A percentile compares a stretch with the other conserved stretches of the same genome.
Conservation (phyloP, 1,140 invertebrate genomes). For the Zaprionus africanus region DNA sequence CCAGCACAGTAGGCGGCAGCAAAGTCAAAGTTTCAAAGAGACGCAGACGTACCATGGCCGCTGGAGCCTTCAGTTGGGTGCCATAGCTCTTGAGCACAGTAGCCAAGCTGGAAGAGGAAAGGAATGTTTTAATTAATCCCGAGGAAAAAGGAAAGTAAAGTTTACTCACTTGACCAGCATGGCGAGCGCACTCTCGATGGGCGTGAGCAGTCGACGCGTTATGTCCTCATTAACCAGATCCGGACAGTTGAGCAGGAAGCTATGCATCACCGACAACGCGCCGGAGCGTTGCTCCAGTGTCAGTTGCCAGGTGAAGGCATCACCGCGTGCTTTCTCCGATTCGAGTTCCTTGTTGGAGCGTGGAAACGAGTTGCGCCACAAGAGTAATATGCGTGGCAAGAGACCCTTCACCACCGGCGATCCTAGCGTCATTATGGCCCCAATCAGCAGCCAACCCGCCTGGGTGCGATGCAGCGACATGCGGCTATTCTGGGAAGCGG, state of each 20-base stretch:
- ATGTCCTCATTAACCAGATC: constrained; percentile 97
- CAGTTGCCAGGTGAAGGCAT: constrained; percentile 99
- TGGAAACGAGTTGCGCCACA: constrained; percentile 99
- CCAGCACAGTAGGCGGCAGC: constrained; percentile 92
- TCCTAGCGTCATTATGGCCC: constrained; percentile 97
- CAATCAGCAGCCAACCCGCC: constrained; percentile 98
- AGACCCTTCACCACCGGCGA: constrained; percentile 96
- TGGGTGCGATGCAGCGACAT: constrained; percentile 97
- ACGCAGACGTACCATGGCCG: constrained; percentile 95
- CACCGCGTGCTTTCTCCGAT: constrained; percentile 97
- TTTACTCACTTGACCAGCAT: constrained; percentile 95
- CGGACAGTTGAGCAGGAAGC: constrained; percentile 95
- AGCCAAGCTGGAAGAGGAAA: constrained; percentile 87
- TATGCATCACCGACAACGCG: constrained; percentile 97
- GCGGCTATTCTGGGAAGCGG: constrained; percentile 98
- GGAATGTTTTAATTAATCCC: background rate
- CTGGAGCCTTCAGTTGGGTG: constrained; percentile 96
- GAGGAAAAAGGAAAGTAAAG: background rate
- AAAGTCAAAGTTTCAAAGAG: constrained; percentile 95
- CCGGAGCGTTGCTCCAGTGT: constrained; percentile 98
- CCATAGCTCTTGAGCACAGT: constrained; percentile 96
- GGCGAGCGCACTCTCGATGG: constrained; percentile 96
- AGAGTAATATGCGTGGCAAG: constrained; percentile 94
- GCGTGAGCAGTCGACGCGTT: constrained; percentile 92
- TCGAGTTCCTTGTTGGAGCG: constrained; percentile 97